Evolutionary conservation across 2,888 invertebrate genomes (phyloP), one percentile per base, ranked within the genome.

Genomic region (Cyclophora punctaria): DNA sequence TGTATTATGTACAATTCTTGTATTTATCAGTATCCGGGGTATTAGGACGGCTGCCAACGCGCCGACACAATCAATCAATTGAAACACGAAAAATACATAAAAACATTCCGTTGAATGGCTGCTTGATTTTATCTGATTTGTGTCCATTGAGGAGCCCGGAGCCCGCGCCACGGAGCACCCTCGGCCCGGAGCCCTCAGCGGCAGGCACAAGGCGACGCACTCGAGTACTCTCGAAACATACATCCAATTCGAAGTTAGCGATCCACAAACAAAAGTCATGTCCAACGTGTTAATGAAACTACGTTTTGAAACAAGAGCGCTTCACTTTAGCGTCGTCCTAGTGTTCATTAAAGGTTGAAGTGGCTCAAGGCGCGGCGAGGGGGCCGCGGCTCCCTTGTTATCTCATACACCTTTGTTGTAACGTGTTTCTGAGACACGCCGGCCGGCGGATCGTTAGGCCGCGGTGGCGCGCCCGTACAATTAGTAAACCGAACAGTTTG

Each of bases 371-470:
- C 75, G 67, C 60, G 62, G 73, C 81, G 79, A 82, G 78, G 78
- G 81, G 80, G 71, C 79, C 81, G 73, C 69, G 69, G 73, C 78
- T 64, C 69, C 70, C 78, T 83, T 80, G 83, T 81, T 81, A 82
- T 74, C 77, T 78, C 75, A 75, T 75, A 77, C 76, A 75, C 78
- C 80, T 81, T 82, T 82, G 79, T 80, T 71, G 65, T 67, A 64
- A 64, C 62, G 57, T 62, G 59, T 55, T 50, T 49, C 49, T 48
- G 46, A 46, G 51, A 47, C 52, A 48, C 54, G 53, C 56, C 59
- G 56, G 58, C 53, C 7, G 20, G 42, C 1, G 5, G 37, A 53
- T 57, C 56, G 53, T 60, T 60, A 62, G 46, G 49, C 52, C 45
- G 69, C 65, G 67, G 68, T 66, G 66, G 71, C 75, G 68, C 78